Conservation (phyloP, 2,888 invertebrate genomes). For the Pegoplata infirma region DNA sequence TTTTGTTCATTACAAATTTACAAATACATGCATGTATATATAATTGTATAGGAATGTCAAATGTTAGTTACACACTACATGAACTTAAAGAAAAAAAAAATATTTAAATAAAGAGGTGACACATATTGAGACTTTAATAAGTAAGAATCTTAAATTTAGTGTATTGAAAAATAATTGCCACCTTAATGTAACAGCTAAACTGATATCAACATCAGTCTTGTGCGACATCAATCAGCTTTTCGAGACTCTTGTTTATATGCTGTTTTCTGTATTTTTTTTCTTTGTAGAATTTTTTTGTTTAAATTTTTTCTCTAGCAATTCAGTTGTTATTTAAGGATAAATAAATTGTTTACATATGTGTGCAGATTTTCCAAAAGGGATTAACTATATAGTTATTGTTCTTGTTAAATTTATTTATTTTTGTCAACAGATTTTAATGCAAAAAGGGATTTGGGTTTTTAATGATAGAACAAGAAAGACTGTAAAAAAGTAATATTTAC, state of each 20-base stretch:
- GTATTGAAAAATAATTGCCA: too few species aligned
- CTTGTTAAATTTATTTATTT: background rate
- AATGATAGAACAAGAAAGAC: background rate
- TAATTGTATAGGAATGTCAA: slow-evolving; percentile 1
- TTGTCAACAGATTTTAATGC: background rate
- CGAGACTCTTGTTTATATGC: background rate
- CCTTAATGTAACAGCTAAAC: slow-evolving; percentile 8
- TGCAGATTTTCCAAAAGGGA: background rate
- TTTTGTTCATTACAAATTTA: slow-evolving; percentile 6
- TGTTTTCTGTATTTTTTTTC: background rate
- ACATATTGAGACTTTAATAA: too few species aligned
- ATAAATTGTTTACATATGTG: background rate
- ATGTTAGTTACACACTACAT: slow-evolving; percentile 11
- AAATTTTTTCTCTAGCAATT: too few species aligned
- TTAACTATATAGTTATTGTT: background rate
- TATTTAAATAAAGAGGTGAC: too few species aligned
- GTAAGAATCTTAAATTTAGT: too few species aligned
- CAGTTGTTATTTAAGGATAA: background rate
- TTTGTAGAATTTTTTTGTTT: background rate
- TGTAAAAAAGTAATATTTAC: too few species aligned
- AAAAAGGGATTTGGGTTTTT: background rate
- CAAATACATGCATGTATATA: background rate
- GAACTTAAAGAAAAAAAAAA: too few species aligned
- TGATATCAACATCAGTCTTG: slow-evolving; percentile 31
- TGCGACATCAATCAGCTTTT: slow-evolving; percentile 43